These are phyloP conservation scores for Leptopilina clavipes DNA, from an alignment of 1,140 invertebrate genomes.

Conservation along the genomic window DNA sequence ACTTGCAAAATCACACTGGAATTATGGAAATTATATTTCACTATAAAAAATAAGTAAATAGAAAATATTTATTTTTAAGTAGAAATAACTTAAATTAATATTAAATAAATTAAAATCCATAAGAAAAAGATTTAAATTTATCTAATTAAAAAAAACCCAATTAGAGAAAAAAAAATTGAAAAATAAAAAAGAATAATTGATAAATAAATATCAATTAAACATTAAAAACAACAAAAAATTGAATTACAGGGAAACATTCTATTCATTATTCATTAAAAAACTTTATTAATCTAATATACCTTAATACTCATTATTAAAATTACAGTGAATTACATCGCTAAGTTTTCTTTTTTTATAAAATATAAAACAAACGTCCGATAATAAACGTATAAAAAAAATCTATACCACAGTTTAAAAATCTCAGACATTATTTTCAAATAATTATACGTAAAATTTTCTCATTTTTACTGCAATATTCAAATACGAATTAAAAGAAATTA, in stretches of 20 bases:
- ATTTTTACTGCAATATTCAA: no score
- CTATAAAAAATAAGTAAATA: background rate
- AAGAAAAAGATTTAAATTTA: no score
- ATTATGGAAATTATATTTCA: background rate
- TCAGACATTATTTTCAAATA: background rate
- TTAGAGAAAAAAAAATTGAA: no score
- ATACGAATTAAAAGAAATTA: no score
- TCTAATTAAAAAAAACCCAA: no score
- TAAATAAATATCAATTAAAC: background rate
- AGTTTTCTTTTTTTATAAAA: background rate
- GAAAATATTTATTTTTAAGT: background rate
- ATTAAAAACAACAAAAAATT: background rate
- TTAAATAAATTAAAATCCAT: no score
- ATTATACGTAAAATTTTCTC: background rate
- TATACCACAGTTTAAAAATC: background rate
- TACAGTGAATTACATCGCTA: slow-evolving; percentile 35
- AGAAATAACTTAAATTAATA: no score
- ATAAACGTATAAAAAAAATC: slow-evolving; percentile 6
- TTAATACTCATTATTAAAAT: slow-evolving; percentile 50
- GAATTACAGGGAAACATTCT: background rate
- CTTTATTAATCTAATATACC: slow-evolving; percentile 44
- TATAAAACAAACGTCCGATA: slow-evolving; percentile 3
- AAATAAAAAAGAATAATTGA: no score
- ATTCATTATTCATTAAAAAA: slow-evolving; percentile 47
- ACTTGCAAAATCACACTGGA: slow-evolving; percentile 25